Base-by-base conservation (phyloP, 2,888 invertebrate genomes). In the Leucophora obtusa region DNA sequence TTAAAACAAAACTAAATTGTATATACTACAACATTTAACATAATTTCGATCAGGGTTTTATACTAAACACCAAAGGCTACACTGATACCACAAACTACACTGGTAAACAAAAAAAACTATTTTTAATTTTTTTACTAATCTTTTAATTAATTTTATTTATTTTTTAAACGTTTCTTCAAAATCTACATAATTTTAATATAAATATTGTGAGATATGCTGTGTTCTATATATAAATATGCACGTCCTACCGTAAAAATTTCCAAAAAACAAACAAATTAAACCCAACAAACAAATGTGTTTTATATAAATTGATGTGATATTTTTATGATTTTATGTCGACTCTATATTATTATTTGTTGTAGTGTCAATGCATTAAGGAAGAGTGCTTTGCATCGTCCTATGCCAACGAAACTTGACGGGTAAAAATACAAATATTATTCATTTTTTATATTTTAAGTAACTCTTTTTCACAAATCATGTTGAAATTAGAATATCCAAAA, bases 331-430 rank as follows among this genome's bases (percentile, higher is more conserved):
- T 82, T 85, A 63, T 82, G 82, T 83, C 82, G 82, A 82, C 73
- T 83, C 71, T 78, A 83, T 86, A 87, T 85, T n/a, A 87, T 85
- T 84, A 86, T 85, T 88, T 87, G 85, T 87, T 88, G 86, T 87
- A 86, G 87, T 87, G 86, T 86, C 88, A 87, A 86, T 85, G 86
- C 85, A 83, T 83, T 85, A 87, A 88, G 89, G 88, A 87, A 86
- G 85, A 88, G 89, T 87, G 88, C 89, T 86, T 87, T 89, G 87
- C 86, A 88, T 88, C 90, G 89, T 85, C 88, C 88, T 86, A 84
- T 90, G 88, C 91, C 91, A 88, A 86, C 90, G 85, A 91, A 91
- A 88, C 88, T 91, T 87, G 87, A 90, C 88, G 88, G 91, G 91
- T 91, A 91, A 91, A 87, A 88, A 85, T 85, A 87, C 84, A 35